Conservation (phyloP, 2,888 invertebrate species). For the Microctonus brassicae region DNA sequence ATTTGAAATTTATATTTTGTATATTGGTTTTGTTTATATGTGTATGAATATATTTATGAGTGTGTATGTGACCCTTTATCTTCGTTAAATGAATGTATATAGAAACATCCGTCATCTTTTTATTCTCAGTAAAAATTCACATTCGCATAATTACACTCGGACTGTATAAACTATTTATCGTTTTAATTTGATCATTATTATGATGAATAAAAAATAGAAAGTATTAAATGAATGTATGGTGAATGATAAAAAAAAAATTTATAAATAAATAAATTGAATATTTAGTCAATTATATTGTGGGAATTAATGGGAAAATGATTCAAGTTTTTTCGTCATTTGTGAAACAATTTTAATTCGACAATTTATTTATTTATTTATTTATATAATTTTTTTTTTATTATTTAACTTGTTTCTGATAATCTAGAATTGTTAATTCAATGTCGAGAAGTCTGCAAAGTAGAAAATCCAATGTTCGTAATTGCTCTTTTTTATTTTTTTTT, state of each 20-base stretch:
- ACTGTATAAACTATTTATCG: conserved; percentile 13
- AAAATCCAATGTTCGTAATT: background rate
- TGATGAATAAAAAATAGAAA: background rate
- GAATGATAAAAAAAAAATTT: background rate
- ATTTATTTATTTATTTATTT: background rate
- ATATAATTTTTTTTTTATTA: background rate
- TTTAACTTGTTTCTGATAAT: conserved; percentile 6
- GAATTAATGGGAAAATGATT: background rate
- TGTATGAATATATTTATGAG: background rate
- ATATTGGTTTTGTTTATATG: conserved; percentile 41
- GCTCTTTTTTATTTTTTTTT: background rate
- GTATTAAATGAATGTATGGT: background rate
- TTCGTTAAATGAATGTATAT: background rate
- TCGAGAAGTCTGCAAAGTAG: conserved; percentile 7
- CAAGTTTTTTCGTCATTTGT: background rate
- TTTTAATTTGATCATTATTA: conserved; percentile 18
- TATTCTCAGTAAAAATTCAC: conserved; percentile 43
- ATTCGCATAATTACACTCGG: conserved; percentile 37
- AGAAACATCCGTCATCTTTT: conserved; percentile 64
- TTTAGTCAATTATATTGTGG: no score
- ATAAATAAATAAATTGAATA: background rate
- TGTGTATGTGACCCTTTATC: background rate
- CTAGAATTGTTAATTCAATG: conserved; percentile 22
- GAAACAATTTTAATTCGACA: background rate
- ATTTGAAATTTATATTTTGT: conserved; percentile 65